A percentile compares a stretch with the other conserved stretches of the same genome.
These are phyloP conservation scores for Leucania comma DNA, from an alignment of 2,888 invertebrate genomes.

Conservation along the genomic window DNA sequence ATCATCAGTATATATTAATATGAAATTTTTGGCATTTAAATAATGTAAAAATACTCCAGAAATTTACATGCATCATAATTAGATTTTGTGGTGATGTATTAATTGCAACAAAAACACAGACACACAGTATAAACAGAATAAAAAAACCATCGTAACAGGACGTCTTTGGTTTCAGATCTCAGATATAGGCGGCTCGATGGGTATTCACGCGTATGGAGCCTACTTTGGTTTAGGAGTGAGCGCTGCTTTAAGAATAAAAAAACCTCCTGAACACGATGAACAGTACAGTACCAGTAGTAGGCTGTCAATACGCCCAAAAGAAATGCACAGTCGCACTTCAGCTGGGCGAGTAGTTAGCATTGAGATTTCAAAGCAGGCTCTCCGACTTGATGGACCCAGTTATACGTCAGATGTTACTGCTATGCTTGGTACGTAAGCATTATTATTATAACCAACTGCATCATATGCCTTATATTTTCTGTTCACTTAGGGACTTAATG, in stretches of 20 bases:
- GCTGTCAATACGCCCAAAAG: not conserved
- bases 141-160: not conserved
- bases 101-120: no score
- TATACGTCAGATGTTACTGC: constrained; percentile 98
- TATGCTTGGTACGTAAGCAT: constrained; percentile 94
- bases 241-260: constrained; percentile 91
- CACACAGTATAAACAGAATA: not conserved
- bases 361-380: constrained; percentile 1
- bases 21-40: no score
- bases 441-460: no score
- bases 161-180: constrained; percentile 91
- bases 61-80: no score
- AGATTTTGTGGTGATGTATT: no score
- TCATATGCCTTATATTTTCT: no score
- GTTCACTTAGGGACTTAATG: no score
- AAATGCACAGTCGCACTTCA: not conserved
- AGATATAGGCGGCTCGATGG: constrained; percentile 99
- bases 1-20: no score
- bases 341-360: no score
- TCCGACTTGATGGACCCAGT: constrained; percentile 92
- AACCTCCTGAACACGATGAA: constrained; percentile 40
- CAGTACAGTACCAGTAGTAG: no score
- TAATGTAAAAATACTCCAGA: no score
- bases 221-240: constrained; percentile 98
- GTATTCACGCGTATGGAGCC: constrained; percentile 98